Evolutionary conservation across 2,113 vertebrate species (phyloP).

Genomic region (Vulpes ferrilata): DNA sequence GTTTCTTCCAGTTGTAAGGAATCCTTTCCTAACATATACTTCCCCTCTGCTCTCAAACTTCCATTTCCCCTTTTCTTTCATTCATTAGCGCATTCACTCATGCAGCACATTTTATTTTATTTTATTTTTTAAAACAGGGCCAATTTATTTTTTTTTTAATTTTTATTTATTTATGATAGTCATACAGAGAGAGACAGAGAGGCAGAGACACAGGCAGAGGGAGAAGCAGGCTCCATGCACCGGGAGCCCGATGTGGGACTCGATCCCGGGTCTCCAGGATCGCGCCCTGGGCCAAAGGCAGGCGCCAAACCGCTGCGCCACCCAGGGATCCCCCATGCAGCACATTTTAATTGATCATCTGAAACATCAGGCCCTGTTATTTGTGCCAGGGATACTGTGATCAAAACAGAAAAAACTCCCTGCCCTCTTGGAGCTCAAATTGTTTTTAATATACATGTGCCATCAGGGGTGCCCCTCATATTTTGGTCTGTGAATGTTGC

Average conservation of each 20-base stretch:
- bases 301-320: too few relatives aligned
- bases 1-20: not conserved
- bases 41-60: slow-evolving; percentile 21
- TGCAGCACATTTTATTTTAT: not conserved
- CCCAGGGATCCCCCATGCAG: not conserved
- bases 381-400: not conserved
- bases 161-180: too few relatives aligned
- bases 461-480: not conserved
- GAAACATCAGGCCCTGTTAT: not conserved
- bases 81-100: not conserved
- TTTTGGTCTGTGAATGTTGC: not conserved
- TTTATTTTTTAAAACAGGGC: too few relatives aligned
- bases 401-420: not conserved
- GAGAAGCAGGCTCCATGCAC: too few relatives aligned
- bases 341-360: not conserved
- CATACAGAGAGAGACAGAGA: too few relatives aligned
- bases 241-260: too few relatives aligned
- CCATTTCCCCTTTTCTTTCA: not conserved
- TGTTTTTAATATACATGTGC: not conserved
- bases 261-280: too few relatives aligned
- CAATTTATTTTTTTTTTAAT: too few relatives aligned
- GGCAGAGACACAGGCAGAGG: too few relatives aligned
- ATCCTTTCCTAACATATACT: not conserved
- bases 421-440: not conserved
- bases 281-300: too few relatives aligned